Percentiles rank a stretch among this genome's conserved stretches.
These are phyloP conservation scores for Jaculus jaculus DNA, from an alignment of 2,113 vertebrate species.

Conservation along the genomic window DNA sequence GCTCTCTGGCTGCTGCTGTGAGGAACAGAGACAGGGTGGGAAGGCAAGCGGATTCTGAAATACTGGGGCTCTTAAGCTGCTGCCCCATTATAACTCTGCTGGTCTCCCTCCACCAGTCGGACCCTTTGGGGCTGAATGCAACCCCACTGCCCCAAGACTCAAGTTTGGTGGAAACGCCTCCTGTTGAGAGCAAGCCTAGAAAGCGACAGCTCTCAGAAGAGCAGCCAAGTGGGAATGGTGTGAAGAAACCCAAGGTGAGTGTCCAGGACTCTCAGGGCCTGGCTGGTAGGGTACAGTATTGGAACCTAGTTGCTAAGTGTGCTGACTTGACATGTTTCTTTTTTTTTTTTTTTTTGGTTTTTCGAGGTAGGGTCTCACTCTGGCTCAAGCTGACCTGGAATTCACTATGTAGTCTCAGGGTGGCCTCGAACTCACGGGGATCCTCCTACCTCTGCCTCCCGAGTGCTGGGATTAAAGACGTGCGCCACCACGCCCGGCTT, in stretches of 20 bases:
- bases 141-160: constrained; percentile 91
- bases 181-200: constrained; percentile 89
- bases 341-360: too few species aligned
- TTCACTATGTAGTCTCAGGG: too few species aligned
- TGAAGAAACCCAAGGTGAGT: constrained; percentile 92
- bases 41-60: not conserved
- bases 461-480: too few species aligned
- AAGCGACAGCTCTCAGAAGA: constrained; percentile 95
- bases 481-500: too few species aligned
- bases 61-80: not conserved
- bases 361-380: too few species aligned
- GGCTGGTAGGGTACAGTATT: not conserved
- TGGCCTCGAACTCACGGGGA: too few species aligned
- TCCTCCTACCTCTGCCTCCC: too few species aligned
- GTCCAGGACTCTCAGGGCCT: not conserved
- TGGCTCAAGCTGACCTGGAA: too few species aligned
- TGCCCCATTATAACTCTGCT: constrained; percentile 45
- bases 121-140: constrained; percentile 96
- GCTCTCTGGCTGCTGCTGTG: not conserved
- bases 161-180: constrained; percentile 85
- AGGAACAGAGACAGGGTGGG: not conserved
- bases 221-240: constrained; percentile 88
- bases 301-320: not conserved
- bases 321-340: not conserved
- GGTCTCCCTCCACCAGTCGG: constrained; percentile 87